Evolutionary conservation across 2,888 invertebrate species (phyloP), one percentile per base, ranked within the genome.

Genomic region (Aphodius sticticus): DNA sequence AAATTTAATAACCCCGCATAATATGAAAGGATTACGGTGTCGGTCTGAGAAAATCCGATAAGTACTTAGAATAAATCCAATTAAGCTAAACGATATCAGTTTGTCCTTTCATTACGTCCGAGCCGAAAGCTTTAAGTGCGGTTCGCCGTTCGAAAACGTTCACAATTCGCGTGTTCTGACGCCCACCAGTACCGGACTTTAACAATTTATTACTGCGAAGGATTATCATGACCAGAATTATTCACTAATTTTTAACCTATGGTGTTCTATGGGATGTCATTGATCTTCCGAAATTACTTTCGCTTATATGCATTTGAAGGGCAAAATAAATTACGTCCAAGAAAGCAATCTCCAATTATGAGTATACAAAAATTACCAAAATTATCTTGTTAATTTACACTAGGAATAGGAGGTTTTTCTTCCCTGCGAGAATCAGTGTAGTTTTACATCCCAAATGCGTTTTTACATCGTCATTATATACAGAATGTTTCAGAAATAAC

Each of bases 81-180:
- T 72, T 72, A 72, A 72, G 36, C 72, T 72, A 72, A 72, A 72
- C 72, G 72, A 72, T 36, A 36, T 72, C 72, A 16, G 36, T 36
- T 36, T 72, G 72, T 72, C 72, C 72, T 36, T n/a, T 6, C 72
- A 72, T n/a, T 72, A 72, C 53, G 53, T 12, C 53, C 53, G 53
- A 53, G 12, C 53, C 53, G 53, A 53, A 53, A 53, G 53, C 1
- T 53, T 53, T 53, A 53, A 53, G 12, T 53, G 53, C 53, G 53
- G 1, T 5, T 53, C 53, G 26, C 26, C 26, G 53, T 53, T 9
- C 7, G 53, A 53, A 53, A 53, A 53, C 53, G 53, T 53, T 53
- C 53, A 53, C 53, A 53, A 53, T 53, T 53, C 53, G 53, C 53
- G 53, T 53, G 53, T 53, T 53, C 53, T 53, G 53, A 53, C 53